These are phyloP conservation scores for Podocnemis expansa DNA, from an alignment of 2,113 vertebrate genomes.

Conservation along the genomic window DNA sequence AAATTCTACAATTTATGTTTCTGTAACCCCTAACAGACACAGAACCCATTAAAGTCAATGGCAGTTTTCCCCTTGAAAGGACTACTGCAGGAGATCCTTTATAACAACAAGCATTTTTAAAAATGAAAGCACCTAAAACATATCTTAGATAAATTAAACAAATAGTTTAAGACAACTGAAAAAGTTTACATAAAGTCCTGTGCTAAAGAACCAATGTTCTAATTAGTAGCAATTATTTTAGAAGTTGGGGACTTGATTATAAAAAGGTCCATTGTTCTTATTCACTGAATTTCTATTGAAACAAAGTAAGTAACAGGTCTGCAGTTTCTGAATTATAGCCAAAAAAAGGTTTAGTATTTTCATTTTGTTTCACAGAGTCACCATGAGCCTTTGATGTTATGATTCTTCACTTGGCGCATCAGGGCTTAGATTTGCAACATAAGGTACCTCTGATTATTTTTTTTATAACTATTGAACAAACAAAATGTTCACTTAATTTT, in stretches of 20 bases:
- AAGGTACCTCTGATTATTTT: background rate
- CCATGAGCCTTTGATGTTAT: background rate
- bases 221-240: background rate
- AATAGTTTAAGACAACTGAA: background rate
- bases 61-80: background rate
- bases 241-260: background rate
- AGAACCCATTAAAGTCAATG: background rate
- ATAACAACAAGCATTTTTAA: background rate
- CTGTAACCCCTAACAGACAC: background rate
- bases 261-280: background rate
- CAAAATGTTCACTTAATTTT: background rate
- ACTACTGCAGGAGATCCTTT: background rate
- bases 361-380: background rate
- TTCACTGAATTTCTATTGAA: background rate
- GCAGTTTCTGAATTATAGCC: background rate
- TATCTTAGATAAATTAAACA: background rate
- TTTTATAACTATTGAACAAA: background rate
- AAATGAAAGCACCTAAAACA: background rate
- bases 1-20: background rate
- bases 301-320: background rate
- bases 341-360: background rate
- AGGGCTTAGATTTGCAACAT: background rate
- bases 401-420: background rate
- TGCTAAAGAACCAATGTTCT: background rate
- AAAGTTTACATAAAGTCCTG: background rate